Conservation (phyloP, 2,797 vertebrate genomes). For the Pteronotus mesoamericanus region DNA sequence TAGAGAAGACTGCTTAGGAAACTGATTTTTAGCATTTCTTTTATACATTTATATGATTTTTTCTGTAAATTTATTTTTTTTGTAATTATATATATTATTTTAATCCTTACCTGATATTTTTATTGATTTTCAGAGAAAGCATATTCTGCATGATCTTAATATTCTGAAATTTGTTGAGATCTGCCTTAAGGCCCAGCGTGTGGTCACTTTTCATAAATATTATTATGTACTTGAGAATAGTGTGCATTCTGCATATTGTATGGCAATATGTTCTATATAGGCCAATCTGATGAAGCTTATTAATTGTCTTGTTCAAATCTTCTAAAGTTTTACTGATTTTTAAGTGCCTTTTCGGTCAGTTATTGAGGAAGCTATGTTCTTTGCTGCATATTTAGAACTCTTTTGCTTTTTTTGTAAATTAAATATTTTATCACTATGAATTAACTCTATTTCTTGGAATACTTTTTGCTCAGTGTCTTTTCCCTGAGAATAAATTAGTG, state of each 20-base stretch:
- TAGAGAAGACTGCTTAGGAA: neutral
- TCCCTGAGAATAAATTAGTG: neutral
- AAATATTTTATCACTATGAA: neutral
- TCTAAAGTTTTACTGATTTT: neutral
- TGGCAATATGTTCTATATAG: neutral
- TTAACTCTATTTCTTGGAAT: neutral
- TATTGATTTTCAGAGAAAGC: neutral
- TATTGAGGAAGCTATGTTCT: neutral
- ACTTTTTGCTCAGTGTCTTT: neutral
- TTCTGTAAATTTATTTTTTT: neutral
- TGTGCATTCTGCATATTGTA: neutral
- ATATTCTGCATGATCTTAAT: neutral
- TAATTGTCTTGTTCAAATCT: neutral
- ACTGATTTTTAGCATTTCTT: neutral
- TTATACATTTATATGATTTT: neutral
- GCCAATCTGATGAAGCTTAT: neutral
- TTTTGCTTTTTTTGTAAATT: neutral
- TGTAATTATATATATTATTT: neutral
- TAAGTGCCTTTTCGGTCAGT: neutral
- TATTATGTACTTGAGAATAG: neutral
- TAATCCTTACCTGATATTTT: too few species aligned
- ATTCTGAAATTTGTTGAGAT: neutral
- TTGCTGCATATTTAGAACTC: neutral
- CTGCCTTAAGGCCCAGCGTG: neutral
- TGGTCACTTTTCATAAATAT: neutral